Base-by-base conservation (phyloP, 2,113 vertebrate species). In the Helogale parvula region DNA sequence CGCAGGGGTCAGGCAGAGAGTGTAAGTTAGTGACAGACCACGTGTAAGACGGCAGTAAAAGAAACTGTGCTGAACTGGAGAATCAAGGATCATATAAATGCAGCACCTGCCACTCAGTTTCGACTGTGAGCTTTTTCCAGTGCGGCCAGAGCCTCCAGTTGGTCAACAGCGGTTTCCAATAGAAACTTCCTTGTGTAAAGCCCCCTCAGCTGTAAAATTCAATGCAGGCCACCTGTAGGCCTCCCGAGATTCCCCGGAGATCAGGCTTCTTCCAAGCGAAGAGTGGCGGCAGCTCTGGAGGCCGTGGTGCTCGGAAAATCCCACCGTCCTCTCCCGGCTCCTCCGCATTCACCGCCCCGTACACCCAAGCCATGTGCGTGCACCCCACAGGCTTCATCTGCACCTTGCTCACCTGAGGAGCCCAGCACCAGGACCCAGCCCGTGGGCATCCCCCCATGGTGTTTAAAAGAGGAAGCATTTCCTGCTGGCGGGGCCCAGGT, bases 61-160 rank as follows among this genome's bases (percentile, higher is more conserved):
- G 27, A 10, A 3, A 2, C 0, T 1, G 16, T 31, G 13, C n/a
- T 0, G 38, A 54, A 47, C 16, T 12, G 33, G 35, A 63, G 25
- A 19, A 17, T 19, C 25, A 19, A 0, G 3, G 29, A 1, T 2
- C 74, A 2, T 47, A 1, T 0, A 5, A 9, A 33, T 0, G 7
- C 2, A 9, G 35, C 63, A 1, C 29, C 11, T 33, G 52, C 23
- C 21, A 3, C 31, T 2, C 3, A 0, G 4, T 16, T 3, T 25
- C 38, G 47, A 35, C 0, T 23, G 1, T 19, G 11, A 23, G 8
- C 19, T 25, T 23, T 1, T 12, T 23, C 57, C 57, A 23, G 57
- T 4, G 27, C 3, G 57, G 47, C 33, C 5, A 0, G 21, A 54
- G 3, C 52, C 27, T 23, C 60, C 29, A 0, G 0, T 41, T n/a